Evolutionary conservation across 2,113 vertebrate genomes (phyloP).

Genomic region (Hystrix brachyura): DNA sequence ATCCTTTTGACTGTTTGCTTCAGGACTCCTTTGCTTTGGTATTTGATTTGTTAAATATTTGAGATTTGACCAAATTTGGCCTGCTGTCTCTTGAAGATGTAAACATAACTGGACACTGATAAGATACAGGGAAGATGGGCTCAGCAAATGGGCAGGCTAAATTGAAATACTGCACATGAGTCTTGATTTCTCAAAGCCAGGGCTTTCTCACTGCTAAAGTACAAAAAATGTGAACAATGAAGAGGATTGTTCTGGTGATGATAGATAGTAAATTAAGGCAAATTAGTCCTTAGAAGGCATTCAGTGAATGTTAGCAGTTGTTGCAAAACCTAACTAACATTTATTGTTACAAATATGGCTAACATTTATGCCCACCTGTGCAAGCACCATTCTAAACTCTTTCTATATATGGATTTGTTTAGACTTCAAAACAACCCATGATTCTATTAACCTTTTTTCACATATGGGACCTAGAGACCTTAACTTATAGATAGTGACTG

Average conservation of each 20-base stretch:
- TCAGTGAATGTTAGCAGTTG: background rate
- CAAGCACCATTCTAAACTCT: background rate
- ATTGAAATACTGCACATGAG: background rate
- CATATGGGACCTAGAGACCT: background rate
- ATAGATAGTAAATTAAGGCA: background rate
- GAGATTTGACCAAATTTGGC: constrained; percentile 8
- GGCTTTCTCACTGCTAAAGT: background rate
- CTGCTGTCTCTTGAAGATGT: background rate
- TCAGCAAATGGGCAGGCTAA: background rate
- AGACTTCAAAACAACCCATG: background rate
- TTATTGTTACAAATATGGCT: background rate
- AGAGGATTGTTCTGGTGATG: background rate
- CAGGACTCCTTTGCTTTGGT: background rate
- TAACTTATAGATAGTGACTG: background rate
- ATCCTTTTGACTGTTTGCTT: constrained; percentile 20
- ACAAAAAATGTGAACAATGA: background rate
- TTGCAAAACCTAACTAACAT: background rate
- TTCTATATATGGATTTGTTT: background rate
- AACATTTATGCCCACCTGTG: background rate
- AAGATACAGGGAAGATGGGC: background rate
- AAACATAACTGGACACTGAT: background rate
- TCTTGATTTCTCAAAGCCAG: background rate
- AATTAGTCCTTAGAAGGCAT: background rate
- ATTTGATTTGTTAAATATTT: constrained; percentile 28
- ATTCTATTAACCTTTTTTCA: background rate